Conservation (phyloP, 2,113 vertebrate species). For the Deroptyus accipitrinus region DNA sequence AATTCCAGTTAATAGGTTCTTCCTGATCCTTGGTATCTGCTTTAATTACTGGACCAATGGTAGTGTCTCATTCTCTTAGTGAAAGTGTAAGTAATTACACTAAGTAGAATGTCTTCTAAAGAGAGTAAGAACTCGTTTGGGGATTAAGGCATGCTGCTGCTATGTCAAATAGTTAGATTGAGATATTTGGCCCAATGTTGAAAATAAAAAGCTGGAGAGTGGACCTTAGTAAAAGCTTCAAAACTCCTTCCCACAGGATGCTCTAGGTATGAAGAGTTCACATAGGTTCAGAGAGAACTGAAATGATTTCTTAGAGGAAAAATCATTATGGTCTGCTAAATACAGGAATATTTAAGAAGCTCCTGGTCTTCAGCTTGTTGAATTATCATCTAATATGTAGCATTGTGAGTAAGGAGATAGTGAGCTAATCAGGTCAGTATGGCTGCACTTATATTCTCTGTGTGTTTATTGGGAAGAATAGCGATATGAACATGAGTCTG, state of each 20-base stretch:
- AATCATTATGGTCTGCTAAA: neutral
- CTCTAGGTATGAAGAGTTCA: neutral
- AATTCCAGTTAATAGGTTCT: neutral
- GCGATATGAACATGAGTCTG: fast-evolving
- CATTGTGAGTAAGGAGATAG: neutral
- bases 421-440: neutral
- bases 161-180: neutral
- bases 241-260: neutral
- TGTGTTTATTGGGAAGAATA: neutral
- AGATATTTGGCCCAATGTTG: neutral
- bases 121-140: neutral
- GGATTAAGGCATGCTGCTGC: neutral
- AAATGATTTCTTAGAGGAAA: neutral
- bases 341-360: neutral
- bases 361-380: neutral
- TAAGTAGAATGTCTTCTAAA: neutral
- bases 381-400: neutral
- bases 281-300: neutral
- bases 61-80: neutral
- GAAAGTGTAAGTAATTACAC: neutral
- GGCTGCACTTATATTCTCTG: neutral
- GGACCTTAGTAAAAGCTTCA: neutral
- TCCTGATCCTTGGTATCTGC: neutral
- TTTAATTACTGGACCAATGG: neutral
- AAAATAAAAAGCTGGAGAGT: neutral